phyloP scores from a whole-genome alignment of 23 tunicate genomes.

The Corella eumyota region DNA sequence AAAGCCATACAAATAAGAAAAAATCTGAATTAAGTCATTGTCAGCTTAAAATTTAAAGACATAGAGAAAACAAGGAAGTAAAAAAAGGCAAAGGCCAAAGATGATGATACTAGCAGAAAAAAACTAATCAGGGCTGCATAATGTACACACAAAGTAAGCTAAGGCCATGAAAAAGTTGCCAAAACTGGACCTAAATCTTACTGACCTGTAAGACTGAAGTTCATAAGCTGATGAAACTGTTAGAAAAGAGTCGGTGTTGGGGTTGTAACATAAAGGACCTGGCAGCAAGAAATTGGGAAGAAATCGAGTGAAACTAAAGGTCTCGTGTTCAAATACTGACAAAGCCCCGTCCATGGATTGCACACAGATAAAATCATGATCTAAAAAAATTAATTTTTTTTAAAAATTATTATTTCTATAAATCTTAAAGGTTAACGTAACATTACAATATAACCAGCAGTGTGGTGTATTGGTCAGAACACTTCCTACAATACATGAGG shows the following conservation, averaged over 20 bases:
- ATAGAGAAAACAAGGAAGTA: neutral
- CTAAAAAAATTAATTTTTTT: conserved; percentile 5
- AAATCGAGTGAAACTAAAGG: conserved; percentile 71
- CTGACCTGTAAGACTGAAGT: conserved; percentile 78
- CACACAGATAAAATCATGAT: conserved; percentile 75
- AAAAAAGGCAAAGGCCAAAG: neutral
- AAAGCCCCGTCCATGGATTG: conserved; percentile 88
- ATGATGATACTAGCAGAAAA: too few species aligned
- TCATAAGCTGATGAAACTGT: conserved; percentile 53
- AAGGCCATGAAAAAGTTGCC: too few species aligned
- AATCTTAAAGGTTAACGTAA: neutral
- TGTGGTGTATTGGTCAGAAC: too few species aligned
- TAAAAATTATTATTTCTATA: neutral
- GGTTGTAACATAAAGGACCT: conserved; percentile 65
- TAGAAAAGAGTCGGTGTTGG: conserved; percentile 46
- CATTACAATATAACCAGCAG: neutral
- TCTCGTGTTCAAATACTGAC: conserved; percentile 69
- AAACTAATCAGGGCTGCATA: too few species aligned
- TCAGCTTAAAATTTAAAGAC: neutral
- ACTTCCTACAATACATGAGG: too few species aligned
- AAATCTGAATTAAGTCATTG: too few species aligned
- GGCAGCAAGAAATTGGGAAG: conserved; percentile 73
- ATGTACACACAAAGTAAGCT: too few species aligned
- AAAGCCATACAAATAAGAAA: too few species aligned
- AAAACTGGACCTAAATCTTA: too few species aligned